Evolutionary conservation across 2,888 invertebrate species (phyloP).

Genomic region (Drosophila nr. perissopoda): DNA sequence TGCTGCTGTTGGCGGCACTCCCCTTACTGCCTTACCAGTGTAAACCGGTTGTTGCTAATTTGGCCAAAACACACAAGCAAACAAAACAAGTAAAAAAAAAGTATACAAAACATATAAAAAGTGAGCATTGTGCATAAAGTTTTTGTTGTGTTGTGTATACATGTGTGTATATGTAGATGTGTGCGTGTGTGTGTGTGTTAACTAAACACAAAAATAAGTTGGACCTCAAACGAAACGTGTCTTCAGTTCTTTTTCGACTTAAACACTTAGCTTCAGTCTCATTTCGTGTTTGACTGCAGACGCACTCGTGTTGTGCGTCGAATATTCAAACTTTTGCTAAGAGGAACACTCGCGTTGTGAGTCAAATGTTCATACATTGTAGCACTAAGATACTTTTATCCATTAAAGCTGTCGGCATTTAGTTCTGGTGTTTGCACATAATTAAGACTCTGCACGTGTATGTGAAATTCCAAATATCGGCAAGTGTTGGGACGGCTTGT

Average conservation of each 20-base stretch:
- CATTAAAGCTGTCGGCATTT: slow-evolving; percentile 22
- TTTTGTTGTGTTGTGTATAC: slow-evolving; percentile 34
- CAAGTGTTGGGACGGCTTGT: no score
- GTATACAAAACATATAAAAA: slow-evolving; percentile 10
- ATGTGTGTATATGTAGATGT: not conserved
- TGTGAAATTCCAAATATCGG: slow-evolving; percentile 7
- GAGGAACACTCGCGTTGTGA: slow-evolving; percentile 34
- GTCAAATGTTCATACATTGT: slow-evolving; percentile 15
- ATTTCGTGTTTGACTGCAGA: slow-evolving; percentile 29
- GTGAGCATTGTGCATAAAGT: slow-evolving; percentile 32
- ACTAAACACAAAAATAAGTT: slow-evolving; percentile 1
- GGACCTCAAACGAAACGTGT: slow-evolving; percentile 48
- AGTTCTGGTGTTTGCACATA: slow-evolving; percentile 42
- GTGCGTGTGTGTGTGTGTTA: not conserved
- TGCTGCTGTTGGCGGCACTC: slow-evolving; percentile 17
- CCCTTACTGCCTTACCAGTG: slow-evolving; percentile 38
- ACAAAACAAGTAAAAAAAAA: slow-evolving; percentile 19
- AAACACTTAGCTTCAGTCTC: slow-evolving; percentile 39
- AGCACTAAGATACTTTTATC: slow-evolving; percentile 41
- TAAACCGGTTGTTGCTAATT: slow-evolving; percentile 74
- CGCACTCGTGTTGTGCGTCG: slow-evolving; percentile 38
- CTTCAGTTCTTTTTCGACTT: slow-evolving; percentile 23
- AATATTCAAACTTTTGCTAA: not conserved
- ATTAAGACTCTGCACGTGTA: slow-evolving; percentile 50
- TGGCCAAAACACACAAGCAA: slow-evolving; percentile 60